Conservation (phyloP, 1,140 invertebrate species). For the Drosophila nigrodunni region DNA sequence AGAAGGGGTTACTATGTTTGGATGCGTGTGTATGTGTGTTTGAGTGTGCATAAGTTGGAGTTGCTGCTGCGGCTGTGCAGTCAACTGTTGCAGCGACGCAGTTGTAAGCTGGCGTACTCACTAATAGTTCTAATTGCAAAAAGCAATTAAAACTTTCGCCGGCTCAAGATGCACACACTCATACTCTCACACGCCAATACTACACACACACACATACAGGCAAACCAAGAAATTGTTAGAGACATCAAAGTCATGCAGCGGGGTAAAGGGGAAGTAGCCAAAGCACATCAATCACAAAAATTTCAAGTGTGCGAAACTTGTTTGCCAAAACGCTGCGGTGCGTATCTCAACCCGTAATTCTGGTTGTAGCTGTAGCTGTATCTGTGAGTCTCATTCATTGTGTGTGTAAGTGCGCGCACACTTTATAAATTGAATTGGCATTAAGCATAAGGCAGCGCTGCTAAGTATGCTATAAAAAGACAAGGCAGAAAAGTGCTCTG, state of each 20-base stretch:
- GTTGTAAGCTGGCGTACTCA: slow-evolving; percentile 76
- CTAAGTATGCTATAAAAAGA: slow-evolving; percentile 73
- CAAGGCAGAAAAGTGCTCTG: slow-evolving; percentile 31
- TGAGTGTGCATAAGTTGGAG: slow-evolving; percentile 20
- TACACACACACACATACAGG: slow-evolving; percentile 11
- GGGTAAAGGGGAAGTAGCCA: slow-evolving; percentile 57
- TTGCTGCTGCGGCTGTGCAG: slow-evolving; percentile 62
- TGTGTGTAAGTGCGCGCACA: slow-evolving; percentile 36
- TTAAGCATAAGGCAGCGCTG: slow-evolving; percentile 73
- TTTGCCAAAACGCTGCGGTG: slow-evolving; percentile 69
- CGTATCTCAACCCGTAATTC: slow-evolving; percentile 46
- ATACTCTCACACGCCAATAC: neutral
- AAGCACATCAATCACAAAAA: slow-evolving; percentile 82
- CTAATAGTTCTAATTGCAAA: slow-evolving; percentile 84
- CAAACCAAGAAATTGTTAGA: slow-evolving; percentile 49
- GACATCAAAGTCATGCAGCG: slow-evolving; percentile 80
- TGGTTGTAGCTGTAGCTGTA: slow-evolving; percentile 22
- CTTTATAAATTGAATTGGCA: slow-evolving; percentile 80
- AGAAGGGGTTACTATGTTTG: neutral
- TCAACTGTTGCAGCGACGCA: slow-evolving; percentile 71
- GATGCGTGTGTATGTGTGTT: neutral
- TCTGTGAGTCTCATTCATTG: slow-evolving; percentile 1
- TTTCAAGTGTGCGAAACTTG: slow-evolving; percentile 81
- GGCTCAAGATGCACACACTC: slow-evolving; percentile 71
- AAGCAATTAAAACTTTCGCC: slow-evolving; percentile 82